Evolutionary conservation across 2,113 vertebrate genomes (phyloP).

Genomic region (Calidris pygmaea): DNA sequence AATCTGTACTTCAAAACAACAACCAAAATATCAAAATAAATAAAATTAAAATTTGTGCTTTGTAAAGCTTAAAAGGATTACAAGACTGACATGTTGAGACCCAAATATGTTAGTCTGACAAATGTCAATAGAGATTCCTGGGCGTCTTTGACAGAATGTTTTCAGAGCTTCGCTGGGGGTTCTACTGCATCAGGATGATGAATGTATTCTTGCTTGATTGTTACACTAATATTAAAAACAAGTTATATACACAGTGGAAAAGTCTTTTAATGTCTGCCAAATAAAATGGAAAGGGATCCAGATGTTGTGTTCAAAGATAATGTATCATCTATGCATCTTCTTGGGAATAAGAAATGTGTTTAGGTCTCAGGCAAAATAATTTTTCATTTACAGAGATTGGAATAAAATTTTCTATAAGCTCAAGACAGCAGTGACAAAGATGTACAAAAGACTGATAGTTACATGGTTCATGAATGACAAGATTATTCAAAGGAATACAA

Average conservation of each 20-base stretch:
- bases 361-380: fast-evolving
- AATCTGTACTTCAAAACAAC: not conserved
- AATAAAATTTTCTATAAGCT: not conserved
- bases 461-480: not conserved
- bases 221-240: not conserved
- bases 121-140: not conserved
- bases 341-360: not conserved
- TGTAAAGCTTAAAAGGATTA: not conserved
- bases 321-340: not conserved
- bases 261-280: not conserved
- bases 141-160: not conserved
- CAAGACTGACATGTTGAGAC: not conserved
- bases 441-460: not conserved
- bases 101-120: not conserved
- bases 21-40: not conserved
- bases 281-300: not conserved
- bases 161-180: not conserved
- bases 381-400: not conserved
- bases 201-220: not conserved
- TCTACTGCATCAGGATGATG: not conserved
- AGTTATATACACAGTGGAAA: not conserved
- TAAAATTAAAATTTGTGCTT: not conserved
- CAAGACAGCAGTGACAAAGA: not conserved
- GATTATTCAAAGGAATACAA: not conserved
- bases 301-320: not conserved